Evolutionary conservation across 2,113 vertebrate species (phyloP), one percentile per base, ranked within the genome.

Genomic region (Saguinus imperator): DNA sequence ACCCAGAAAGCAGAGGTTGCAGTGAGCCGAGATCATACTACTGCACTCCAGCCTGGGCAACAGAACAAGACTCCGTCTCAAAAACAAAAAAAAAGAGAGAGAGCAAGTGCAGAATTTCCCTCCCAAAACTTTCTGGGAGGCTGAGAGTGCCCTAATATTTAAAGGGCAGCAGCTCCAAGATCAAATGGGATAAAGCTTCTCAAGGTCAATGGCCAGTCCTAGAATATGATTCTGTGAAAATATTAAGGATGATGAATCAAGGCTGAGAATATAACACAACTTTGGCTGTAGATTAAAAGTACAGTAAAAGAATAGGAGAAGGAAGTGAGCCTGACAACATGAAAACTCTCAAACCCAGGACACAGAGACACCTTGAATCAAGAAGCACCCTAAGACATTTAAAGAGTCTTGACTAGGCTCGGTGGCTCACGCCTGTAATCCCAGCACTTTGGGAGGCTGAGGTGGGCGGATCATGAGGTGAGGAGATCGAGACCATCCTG

Each of bases 221-320:
- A 37, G 9, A 93, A 55, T 18, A 58, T 32, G 58, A 88, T 70
- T 96, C 75, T 70, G 66, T 75, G 72, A 79, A 94, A 95, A 73
- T 61, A 48, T 57, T 50, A 43, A 92, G 35, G 32, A 77, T 45
- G 52, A 93, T 64, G 81, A 76, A 37, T 57, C 50, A 70, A 80
- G 8, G 66, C 43, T 83, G 68, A 95, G 66, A 25, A 57, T 8
- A 17, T 58, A 76, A 85, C 58, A 50, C 85, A 96, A 50, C 11
- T 52, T 4, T 32, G 21, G 55, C 35, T 45, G 1, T 68, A 40
- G 58, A 66, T 16, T 73, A 77, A 64, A 43, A 32, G 40, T 6
- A 4, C 29, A 82, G 17, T 27, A 72, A 79, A 35, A 94, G 88
- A 89, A 52, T 0, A 1, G 27, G 43, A 57, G 16, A 25, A 52